Base-by-base conservation (phyloP, 2,113 vertebrate genomes). In the Phyllostomus hastatus region DNA sequence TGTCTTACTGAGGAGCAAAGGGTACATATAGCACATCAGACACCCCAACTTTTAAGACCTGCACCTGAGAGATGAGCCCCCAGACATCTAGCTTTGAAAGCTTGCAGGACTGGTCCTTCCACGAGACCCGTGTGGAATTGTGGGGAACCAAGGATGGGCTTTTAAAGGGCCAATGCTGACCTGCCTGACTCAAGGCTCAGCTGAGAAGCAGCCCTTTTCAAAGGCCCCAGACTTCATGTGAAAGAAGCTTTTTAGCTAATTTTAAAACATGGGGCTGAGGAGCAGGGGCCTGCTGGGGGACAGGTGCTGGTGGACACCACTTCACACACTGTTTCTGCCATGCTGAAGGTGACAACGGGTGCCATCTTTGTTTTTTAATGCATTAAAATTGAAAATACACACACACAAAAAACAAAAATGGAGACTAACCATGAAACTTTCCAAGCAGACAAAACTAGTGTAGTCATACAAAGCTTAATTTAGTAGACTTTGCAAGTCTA, bases 41-140 rank as follows among this genome's bases (percentile, higher is more conserved):
- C 5, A 46, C 3, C 26, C 48, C 78, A 33, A 15, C 10, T 31
- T 19, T 46, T 64, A 87, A 52, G 14, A 46, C 14, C 52, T 54
- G 43, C 17, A 20, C 17, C 17, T 54, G 46, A 46, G 82, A 48
- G 31, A 46, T 3, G 8, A 91, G 46, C 5, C 33, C 20, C 26
- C 17, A 24, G 7, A 46, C 4, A 52, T 2, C 14, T 38, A 7
- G 1, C 31, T 54, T 52, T 31, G 35, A 48, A 81, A 81, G 73
- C 3, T 43, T 10, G 26, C 3, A 7, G 14, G 16, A 9, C 8
- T 7, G 14, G 8, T 5, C 61, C 28, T 1, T 19, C 35, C 17
- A 0, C 1, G 3, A 66, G 41, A 31, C 16, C 26, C 16, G 0
- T 22, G 16, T 0, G 5, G 9, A 12, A 20, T 33, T 33, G 22